Conservation (phyloP, 35 echinoderm and acorn worm genomes). For the Diadema setosum region DNA sequence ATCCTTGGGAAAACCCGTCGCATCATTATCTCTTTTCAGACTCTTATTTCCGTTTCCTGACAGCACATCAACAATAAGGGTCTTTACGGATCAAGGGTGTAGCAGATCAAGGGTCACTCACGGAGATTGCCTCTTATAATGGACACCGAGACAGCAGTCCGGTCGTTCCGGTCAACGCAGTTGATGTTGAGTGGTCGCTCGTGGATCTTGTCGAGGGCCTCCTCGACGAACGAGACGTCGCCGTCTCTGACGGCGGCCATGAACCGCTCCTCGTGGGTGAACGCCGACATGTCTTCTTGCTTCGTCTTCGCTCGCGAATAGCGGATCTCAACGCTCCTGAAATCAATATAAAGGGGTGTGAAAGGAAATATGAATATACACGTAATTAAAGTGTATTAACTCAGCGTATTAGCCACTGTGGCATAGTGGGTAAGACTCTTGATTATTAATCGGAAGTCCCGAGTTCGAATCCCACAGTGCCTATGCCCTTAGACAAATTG, state of each 20-base stretch:
- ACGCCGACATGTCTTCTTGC: conserved; percentile 36
- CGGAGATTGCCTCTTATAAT: conserved; percentile 77
- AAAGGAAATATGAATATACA: background rate
- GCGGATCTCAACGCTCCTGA: background rate
- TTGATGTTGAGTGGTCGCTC: conserved; percentile 57
- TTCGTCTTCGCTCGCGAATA: background rate
- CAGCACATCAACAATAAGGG: too few relatives aligned
- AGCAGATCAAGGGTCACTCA: too few relatives aligned
- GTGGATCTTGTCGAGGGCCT: conserved; percentile 51
- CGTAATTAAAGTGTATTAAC: background rate
- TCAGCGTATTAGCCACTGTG: background rate
- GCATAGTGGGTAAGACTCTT: background rate
- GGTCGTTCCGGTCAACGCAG: conserved; percentile 33
- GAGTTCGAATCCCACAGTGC: background rate
- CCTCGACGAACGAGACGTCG: conserved; percentile 67
- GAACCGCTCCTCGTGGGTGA: conserved; percentile 68
- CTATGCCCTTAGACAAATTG: background rate
- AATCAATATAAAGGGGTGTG: background rate
- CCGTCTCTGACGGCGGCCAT: conserved; percentile 71
- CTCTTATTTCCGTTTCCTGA: too few relatives aligned
- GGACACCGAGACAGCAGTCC: conserved; percentile 47
- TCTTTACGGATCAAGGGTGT: too few relatives aligned
- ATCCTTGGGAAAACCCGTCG: too few relatives aligned
- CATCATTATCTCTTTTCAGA: too few relatives aligned
- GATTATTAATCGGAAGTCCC: background rate